Conservation (phyloP, 1,140 invertebrate species). For the Panagrolaimus sp. region DNA sequence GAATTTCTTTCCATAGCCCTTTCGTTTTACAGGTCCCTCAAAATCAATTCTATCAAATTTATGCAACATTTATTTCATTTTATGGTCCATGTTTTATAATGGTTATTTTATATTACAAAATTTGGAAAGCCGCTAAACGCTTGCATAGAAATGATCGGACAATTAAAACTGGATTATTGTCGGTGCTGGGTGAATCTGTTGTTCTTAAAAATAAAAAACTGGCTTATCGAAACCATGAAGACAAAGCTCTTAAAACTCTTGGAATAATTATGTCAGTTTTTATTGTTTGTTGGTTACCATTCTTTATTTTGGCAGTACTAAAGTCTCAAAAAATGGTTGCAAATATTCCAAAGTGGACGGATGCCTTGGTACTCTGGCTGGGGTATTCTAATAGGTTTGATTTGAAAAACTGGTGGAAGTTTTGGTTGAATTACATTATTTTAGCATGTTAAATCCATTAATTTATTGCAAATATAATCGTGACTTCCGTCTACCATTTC, state of each 20-base stretch:
- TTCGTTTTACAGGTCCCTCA: slow-evolving; percentile 51
- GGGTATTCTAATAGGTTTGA: slow-evolving; percentile 61
- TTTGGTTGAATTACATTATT: slow-evolving; percentile 21
- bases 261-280: slow-evolving; percentile 95
- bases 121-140: slow-evolving; percentile 60
- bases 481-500: slow-evolving; percentile 62
- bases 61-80: slow-evolving; percentile 62
- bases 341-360: slow-evolving; percentile 58
- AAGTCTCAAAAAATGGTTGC: slow-evolving; percentile 41
- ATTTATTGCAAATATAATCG: slow-evolving; percentile 63
- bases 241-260: slow-evolving; percentile 69
- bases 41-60: slow-evolving; percentile 58
- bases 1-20: too few species aligned
- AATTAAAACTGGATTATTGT: too few species aligned
- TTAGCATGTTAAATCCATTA: slow-evolving; percentile 61
- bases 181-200: too few species aligned
- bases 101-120: slow-evolving; percentile 61
- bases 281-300: slow-evolving; percentile 87
- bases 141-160: slow-evolving; percentile 42
- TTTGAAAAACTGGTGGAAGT: not conserved
- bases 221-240: slow-evolving; percentile 35
- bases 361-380: slow-evolving; percentile 60
- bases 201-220: not conserved
- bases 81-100: slow-evolving; percentile 62
- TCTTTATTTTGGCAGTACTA: slow-evolving; percentile 68